Base-by-base conservation (phyloP, 2,797 vertebrate species). In the Tarsius wallacei region DNA sequence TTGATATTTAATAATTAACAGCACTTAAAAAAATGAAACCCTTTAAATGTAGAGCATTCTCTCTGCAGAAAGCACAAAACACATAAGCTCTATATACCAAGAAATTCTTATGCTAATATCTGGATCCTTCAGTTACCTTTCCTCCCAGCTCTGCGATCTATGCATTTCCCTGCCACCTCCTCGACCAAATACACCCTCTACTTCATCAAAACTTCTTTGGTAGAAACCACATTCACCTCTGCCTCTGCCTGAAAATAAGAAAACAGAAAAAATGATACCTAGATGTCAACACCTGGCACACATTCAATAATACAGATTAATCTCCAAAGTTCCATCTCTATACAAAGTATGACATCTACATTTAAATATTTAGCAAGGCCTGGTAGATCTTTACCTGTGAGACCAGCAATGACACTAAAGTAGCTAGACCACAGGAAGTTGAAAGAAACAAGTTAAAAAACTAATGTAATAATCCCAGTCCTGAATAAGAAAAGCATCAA, bases 181-280 rank as follows among this genome's bases (percentile, higher is more conserved):
- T 97, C 99, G 99, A 96, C 99, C 99, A 99, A 99, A 99, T 96
- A 99, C 99, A 97, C 99, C 99, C 98, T 99, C 99, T 96, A 99
- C 99, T 98, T 99, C 99, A 97, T 99, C 99, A 99, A 99, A 99
- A 99, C 99, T 99, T 99, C 99, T 99, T 99, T 99, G 99, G 99
- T 99, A 99, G 99, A 99, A 99, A 98, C 99, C 99, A 98, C 99
- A 99, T 97, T 99, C 99, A 98, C 99, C 99, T 99, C 99, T 99
- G 96, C 99, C 99, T 98, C 99, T 99, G 96, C 99, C 99, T 99
- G 98, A 97, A 98, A 98, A 98, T 91, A 99, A 98, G 97, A 95
- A 98, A 97, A 98, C 86, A 98, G 55, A 98, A 98, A 94, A 80
- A 80, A 93, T 68, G 15, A 97, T 74, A 97, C 91, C 97, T 55